Percentiles rank a stretch among this genome's conserved stretches.
phyloP scores from a whole-genome alignment of 2,797 vertebrate species.

The Clarias fuscus region DNA sequence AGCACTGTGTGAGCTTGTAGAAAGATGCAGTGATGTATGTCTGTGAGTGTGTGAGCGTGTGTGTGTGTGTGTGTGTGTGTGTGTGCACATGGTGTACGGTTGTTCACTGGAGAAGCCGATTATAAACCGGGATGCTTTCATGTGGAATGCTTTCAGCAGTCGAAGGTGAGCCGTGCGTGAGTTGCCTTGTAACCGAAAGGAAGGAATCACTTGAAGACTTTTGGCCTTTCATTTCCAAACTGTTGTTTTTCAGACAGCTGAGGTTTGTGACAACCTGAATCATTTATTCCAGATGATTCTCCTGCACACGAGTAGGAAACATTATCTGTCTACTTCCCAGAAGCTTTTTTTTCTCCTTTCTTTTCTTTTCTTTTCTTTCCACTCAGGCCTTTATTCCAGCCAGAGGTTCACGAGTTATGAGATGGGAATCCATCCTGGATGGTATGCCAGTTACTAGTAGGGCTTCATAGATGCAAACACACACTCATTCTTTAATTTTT shows the following conservation, averaged over 20 bases:
- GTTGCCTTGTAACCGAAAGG: neutral
- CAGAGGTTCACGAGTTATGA: neutral
- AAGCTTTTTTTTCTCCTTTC: neutral
- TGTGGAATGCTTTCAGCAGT: constrained; percentile 19
- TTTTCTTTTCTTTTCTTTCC: neutral
- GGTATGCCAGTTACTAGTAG: neutral
- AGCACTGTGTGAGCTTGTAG: neutral
- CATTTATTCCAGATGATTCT: neutral
- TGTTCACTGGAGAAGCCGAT: constrained; percentile 14
- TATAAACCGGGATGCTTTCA: constrained; percentile 13
- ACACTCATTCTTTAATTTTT: neutral
- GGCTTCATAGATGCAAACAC: neutral
- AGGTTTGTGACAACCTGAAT: constrained; percentile 19
- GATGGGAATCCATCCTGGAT: neutral
- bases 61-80: neutral
- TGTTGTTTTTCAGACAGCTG: constrained; percentile 19
- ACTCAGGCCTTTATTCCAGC: neutral
- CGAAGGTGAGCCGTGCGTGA: constrained; percentile 24
- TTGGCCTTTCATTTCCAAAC: neutral
- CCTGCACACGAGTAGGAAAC: neutral
- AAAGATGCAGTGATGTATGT: constrained; percentile 1
- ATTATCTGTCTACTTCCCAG: neutral
- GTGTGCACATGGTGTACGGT: neutral
- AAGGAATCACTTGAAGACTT: neutral
- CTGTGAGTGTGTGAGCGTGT: neutral